phyloP scores from a whole-genome alignment of 2,797 vertebrate species.

The Bufotes viridis region DNA sequence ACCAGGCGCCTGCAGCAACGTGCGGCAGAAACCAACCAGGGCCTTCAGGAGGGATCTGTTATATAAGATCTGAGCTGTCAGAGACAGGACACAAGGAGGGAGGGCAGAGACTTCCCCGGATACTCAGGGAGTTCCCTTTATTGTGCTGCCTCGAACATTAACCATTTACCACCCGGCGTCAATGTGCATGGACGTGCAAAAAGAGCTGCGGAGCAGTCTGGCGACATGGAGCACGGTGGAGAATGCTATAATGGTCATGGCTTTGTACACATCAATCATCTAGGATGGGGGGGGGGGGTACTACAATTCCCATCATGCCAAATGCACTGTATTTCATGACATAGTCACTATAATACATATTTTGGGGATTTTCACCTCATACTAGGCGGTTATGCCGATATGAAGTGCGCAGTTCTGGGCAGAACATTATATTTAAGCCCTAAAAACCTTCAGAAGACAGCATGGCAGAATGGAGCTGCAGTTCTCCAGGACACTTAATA shows the following conservation, averaged over 20 bases:
- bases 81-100: constrained; percentile 39
- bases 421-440: not conserved
- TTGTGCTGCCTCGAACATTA: constrained; percentile 39
- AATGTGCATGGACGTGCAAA: not conserved
- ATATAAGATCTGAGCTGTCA: constrained; percentile 45
- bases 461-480: not conserved
- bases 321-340: not conserved
- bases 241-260: not conserved
- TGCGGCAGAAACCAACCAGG: not conserved
- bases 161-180: not conserved
- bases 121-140: constrained; percentile 57
- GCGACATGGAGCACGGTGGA: not conserved
- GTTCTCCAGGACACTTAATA: not conserved
- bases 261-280: no score
- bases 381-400: not conserved
- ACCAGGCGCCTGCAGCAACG: not conserved
- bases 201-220: not conserved
- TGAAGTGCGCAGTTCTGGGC: not conserved
- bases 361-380: not conserved
- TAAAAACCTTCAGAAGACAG: not conserved
- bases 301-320: not conserved
- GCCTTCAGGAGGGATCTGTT: constrained; percentile 26
- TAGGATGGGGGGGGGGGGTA: not conserved
- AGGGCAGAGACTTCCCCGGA: constrained; percentile 57
- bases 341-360: not conserved